Percentiles rank a stretch among this genome's conserved stretches.
Evolutionary conservation across 2,113 vertebrate species (phyloP).

Genomic region (Dunckerocampus dactyliophorus): DNA sequence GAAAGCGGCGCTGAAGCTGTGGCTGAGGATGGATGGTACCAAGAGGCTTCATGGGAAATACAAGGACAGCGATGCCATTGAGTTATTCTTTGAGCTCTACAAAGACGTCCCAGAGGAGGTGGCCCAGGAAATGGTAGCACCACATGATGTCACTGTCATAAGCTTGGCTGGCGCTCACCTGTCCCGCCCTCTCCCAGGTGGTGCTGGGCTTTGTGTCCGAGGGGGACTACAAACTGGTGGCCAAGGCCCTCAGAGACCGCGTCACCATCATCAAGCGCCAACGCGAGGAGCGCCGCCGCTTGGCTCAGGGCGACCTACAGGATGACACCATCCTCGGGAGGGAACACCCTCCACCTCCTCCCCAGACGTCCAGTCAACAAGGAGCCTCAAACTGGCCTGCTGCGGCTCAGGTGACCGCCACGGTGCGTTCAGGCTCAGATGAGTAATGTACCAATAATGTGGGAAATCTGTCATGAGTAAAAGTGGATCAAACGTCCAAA

Average conservation of each 20-base stretch:
- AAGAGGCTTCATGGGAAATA: conserved; percentile 88
- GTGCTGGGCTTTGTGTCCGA: conserved; percentile 86
- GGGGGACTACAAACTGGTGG: conserved; percentile 87
- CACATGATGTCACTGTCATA: neutral
- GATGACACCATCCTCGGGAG: conserved; percentile 11
- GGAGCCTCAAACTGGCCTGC: too few relatives aligned
- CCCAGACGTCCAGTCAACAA: conserved; percentile 9
- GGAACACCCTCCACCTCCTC: neutral
- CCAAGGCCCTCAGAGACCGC: conserved; percentile 82
- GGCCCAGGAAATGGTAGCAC: conserved; percentile 90
- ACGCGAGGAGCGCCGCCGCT: conserved; percentile 77
- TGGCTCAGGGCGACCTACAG: conserved; percentile 50
- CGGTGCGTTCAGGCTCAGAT: conserved; percentile 15
- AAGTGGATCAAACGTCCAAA: neutral
- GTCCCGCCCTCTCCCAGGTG: conserved; percentile 69
- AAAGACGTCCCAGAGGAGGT: conserved; percentile 92
- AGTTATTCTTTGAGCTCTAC: conserved; percentile 91
- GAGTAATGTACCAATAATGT: neutral
- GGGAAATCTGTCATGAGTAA: neutral
- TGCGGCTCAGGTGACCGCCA: too few relatives aligned
- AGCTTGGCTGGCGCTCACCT: neutral
- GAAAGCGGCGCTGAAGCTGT: conserved; percentile 80
- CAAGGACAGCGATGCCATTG: conserved; percentile 93
- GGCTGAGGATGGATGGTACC: conserved; percentile 88
- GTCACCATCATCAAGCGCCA: conserved; percentile 83